Conservation (phyloP, 1,140 invertebrate genomes). For the Heliothis subflexa region DNA sequence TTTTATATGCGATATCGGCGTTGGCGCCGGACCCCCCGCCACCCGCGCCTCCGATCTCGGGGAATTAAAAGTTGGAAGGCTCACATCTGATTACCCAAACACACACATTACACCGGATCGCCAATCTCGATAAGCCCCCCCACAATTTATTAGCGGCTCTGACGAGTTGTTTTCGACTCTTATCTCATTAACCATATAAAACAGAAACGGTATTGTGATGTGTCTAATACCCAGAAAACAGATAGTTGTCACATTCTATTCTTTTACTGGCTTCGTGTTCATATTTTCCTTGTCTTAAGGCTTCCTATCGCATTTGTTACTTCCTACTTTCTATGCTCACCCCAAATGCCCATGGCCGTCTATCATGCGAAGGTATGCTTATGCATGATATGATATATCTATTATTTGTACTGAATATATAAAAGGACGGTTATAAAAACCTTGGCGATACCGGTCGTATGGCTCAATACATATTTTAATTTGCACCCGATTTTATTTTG, state of each 20-base stretch:
- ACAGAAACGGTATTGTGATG: slow-evolving; percentile 37
- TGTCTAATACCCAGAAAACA: slow-evolving; percentile 24
- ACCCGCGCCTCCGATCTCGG: slow-evolving; percentile 57
- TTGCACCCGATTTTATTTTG: slow-evolving; percentile 85
- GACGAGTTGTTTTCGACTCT: slow-evolving; percentile 64
- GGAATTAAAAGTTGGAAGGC: slow-evolving; percentile 78
- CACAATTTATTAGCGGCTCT: slow-evolving; percentile 69
- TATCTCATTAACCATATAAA: slow-evolving; percentile 54
- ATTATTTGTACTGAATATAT: slow-evolving; percentile 5
- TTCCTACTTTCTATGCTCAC: background rate
- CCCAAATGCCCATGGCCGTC: background rate
- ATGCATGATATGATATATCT: slow-evolving; percentile 8
- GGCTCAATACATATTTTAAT: slow-evolving; percentile 80
- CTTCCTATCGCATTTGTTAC: slow-evolving; percentile 8
- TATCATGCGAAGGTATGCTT: slow-evolving; percentile 12
- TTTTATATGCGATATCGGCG: slow-evolving; percentile 83
- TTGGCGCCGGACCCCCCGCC: slow-evolving; percentile 72
- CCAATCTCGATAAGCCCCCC: slow-evolving; percentile 72
- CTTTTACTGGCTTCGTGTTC: slow-evolving; percentile 8
- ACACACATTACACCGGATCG: slow-evolving; percentile 71
- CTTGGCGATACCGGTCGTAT: slow-evolving; percentile 60
- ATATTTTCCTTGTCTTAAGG: slow-evolving; percentile 2
- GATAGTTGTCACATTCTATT: slow-evolving; percentile 15
- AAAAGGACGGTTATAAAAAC: slow-evolving; percentile 36
- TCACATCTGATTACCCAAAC: slow-evolving; percentile 76